phyloP scores from a whole-genome alignment of 2,888 invertebrate species.

The Dolichopus griseipennis region DNA sequence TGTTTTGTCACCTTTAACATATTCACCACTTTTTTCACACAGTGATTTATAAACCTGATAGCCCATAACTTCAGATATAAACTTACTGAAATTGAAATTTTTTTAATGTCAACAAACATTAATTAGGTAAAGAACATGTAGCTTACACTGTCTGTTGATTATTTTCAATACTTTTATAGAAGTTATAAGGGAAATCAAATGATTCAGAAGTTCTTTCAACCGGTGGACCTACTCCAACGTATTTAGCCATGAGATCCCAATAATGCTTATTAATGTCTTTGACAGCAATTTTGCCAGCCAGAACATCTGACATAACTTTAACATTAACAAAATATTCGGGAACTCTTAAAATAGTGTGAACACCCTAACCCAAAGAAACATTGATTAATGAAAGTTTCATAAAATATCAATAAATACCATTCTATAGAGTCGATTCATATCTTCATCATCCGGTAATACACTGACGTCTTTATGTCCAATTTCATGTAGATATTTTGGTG shows the following conservation, averaged over 20 bases:
- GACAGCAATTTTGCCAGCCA: conserved; percentile 44
- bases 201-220: conserved; percentile 50
- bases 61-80: conserved; percentile 67
- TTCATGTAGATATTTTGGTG: conserved; percentile 56
- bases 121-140: neutral
- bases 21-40: conserved; percentile 55
- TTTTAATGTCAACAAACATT: conserved; percentile 23
- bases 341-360: conserved; percentile 58
- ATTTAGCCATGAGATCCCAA: conserved; percentile 51
- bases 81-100: conserved; percentile 47
- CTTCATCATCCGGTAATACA: conserved; percentile 12
- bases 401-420: conserved; percentile 15
- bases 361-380: conserved; percentile 41
- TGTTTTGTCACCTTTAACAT: conserved; percentile 47
- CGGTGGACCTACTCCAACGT: conserved; percentile 56
- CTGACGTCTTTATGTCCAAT: conserved; percentile 42
- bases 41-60: conserved; percentile 51
- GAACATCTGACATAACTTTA: conserved; percentile 57
- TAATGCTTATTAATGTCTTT: conserved; percentile 54
- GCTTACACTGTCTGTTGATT: conserved; percentile 29
- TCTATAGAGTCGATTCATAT: conserved; percentile 19
- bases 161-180: conserved; percentile 44
- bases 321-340: conserved; percentile 61
- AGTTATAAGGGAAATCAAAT: conserved; percentile 64
- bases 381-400: neutral